These are phyloP conservation scores for Lerema accius DNA, from an alignment of 1,140 invertebrate genomes.

Conservation along the genomic window DNA sequence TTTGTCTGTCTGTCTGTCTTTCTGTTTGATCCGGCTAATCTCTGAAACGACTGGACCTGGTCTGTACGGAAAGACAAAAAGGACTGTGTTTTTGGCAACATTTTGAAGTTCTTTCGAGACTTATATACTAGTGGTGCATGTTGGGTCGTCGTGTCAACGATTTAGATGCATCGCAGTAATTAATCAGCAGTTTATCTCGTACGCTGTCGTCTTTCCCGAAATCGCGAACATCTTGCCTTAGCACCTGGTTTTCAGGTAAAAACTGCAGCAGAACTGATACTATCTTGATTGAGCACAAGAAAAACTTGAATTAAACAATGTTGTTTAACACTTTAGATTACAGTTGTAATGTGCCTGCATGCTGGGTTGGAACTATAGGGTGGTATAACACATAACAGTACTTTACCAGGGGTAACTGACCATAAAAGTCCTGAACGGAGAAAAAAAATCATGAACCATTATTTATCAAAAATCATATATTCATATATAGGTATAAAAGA, in stretches of 20 bases:
- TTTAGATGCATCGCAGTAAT: conserved; percentile 3
- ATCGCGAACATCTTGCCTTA: not conserved
- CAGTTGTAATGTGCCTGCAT: not conserved
- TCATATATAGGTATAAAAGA: too few relatives aligned
- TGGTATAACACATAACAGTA: too few relatives aligned
- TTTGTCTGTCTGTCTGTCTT: too few relatives aligned
- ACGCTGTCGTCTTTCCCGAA: not conserved
- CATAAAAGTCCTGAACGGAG: too few relatives aligned
- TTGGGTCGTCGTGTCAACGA: not conserved
- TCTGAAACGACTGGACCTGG: too few relatives aligned
- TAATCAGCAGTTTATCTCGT: not conserved
- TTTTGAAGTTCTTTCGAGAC: not conserved
- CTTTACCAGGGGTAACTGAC: too few relatives aligned
- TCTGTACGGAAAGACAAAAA: too few relatives aligned
- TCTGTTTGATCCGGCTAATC: too few relatives aligned
- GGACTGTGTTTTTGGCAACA: too few relatives aligned
- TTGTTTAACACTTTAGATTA: not conserved
- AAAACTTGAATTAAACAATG: not conserved
- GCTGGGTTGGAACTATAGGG: too few relatives aligned
- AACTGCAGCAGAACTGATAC: not conserved
- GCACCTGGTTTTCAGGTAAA: conserved; percentile 14
- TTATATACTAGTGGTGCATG: not conserved
- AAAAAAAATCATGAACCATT: too few relatives aligned
- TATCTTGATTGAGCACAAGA: conserved; percentile 2
- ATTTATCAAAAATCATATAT: too few relatives aligned